Evolutionary conservation across 1,140 invertebrate species (phyloP).

Genomic region (Pseudoatta argentina): DNA sequence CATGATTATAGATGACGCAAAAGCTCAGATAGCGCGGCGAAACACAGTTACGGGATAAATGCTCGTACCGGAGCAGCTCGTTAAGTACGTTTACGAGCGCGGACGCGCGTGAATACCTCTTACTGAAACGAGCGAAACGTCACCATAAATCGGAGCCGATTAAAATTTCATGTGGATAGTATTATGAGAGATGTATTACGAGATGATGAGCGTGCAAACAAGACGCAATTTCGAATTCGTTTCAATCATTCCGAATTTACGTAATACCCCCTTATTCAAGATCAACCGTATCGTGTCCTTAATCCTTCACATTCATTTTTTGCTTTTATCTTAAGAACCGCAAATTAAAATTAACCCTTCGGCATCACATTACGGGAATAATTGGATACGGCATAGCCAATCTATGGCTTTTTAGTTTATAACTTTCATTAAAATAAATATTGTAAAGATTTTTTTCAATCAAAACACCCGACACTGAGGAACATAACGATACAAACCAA

Average conservation of each 20-base stretch:
- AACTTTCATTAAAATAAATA: no score
- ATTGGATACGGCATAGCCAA: no score
- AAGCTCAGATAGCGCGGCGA: not conserved
- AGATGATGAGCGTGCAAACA: conserved; percentile 40
- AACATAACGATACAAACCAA: no score
- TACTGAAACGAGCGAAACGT: conserved; percentile 58
- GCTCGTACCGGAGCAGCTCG: not conserved
- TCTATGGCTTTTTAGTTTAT: no score
- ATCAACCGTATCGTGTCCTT: not conserved
- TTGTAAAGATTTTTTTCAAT: no score
- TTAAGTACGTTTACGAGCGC: conserved; percentile 52
- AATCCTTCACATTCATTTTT: not conserved
- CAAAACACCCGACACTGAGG: no score
- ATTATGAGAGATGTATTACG: conserved; percentile 47
- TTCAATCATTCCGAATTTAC: conserved; percentile 45
- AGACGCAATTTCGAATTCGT: conserved; percentile 44
- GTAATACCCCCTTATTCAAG: not conserved
- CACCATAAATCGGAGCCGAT: conserved; percentile 61
- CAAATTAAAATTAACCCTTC: not conserved
- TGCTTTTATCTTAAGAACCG: not conserved
- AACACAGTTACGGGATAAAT: not conserved
- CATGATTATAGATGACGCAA: not conserved
- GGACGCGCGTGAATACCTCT: conserved; percentile 25
- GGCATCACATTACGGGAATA: no score
- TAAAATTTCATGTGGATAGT: conserved; percentile 47